phyloP scores from a whole-genome alignment of 1,140 invertebrate species.

The Wiebesia pumilae region DNA sequence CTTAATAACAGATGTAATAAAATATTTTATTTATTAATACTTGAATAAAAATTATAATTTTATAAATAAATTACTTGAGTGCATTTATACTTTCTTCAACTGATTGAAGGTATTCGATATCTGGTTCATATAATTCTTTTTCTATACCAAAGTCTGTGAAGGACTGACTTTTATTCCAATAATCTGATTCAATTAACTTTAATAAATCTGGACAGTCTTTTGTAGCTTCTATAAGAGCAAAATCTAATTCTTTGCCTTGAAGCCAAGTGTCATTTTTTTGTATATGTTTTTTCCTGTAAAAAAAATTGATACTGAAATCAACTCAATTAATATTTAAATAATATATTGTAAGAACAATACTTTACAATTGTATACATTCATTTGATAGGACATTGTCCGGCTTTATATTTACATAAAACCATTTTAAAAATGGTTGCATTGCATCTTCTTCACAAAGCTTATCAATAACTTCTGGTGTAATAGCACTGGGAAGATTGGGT shows the following conservation, averaged over 20 bases:
- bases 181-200: constrained; percentile 57
- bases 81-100: constrained; percentile 62
- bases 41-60: constrained; percentile 22
- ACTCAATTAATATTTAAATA: neutral
- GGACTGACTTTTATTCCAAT: constrained; percentile 49
- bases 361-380: constrained; percentile 66
- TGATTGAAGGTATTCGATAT: constrained; percentile 63
- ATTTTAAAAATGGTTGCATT: constrained; percentile 67
- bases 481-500: constrained; percentile 57
- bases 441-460: constrained; percentile 58
- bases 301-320: neutral
- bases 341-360: constrained; percentile 5
- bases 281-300: constrained; percentile 60
- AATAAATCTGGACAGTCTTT: constrained; percentile 65
- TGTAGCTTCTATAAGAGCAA: constrained; percentile 59
- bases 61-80: constrained; percentile 62
- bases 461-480: constrained; percentile 57
- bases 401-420: constrained; percentile 67
- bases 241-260: constrained; percentile 62
- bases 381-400: constrained; percentile 63
- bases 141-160: constrained; percentile 56
- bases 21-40: neutral
- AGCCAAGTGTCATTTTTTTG: constrained; percentile 61
- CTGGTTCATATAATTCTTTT: constrained; percentile 62
- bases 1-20: neutral